Base-by-base conservation (phyloP, 2,888 invertebrate genomes). In the Rhabditoides inermis region DNA sequence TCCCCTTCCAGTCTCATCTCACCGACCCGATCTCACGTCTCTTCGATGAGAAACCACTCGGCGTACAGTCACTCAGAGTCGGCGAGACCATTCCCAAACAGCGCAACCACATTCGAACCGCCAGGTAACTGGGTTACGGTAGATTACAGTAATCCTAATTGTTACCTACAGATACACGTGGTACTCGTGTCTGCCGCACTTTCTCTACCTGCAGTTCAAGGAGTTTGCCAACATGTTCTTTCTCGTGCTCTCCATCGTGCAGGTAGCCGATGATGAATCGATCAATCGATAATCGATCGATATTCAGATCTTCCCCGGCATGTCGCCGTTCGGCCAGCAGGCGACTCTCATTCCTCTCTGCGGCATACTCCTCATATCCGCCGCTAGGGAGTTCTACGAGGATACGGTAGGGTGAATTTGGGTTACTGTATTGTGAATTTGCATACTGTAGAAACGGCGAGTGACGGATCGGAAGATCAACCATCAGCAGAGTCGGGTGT, bases 141-240 rank as follows among this genome's bases (percentile, higher is more conserved):
- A n/a, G n/a, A n/a, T n/a, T n/a, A n/a, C n/a, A n/a, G n/a, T n/a
- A n/a, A n/a, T n/a, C n/a, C n/a, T n/a, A n/a, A n/a, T n/a, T n/a
- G n/a, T n/a, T n/a, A 95, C 95, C 61, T 91, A 92, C 78, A 95
- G 95, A 81, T 98, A 98, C 82, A 83, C 82, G 58, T 63, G 82
- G 49, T 76, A 84, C 60, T 82, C 84, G 45, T 98, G 98, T 83
- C 79, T 95, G 78, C 95, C 94, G 60, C 85, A 88, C 81, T 98
- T 95, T 82, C 84, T 98, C 74, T 94, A 91, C 81, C 94, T 95
- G 82, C 95, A 98, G 82, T 95, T 98, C 82, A 85, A 94, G 62
- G 85, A 92, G 77, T 95, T 95, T 83, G 90, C 94, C 72, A 98
- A 98, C 81, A 88, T 92, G 78, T 95, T 95, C 84, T 98, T 98